phyloP scores from a whole-genome alignment of 2,113 vertebrate species.

The Colius striatus region DNA sequence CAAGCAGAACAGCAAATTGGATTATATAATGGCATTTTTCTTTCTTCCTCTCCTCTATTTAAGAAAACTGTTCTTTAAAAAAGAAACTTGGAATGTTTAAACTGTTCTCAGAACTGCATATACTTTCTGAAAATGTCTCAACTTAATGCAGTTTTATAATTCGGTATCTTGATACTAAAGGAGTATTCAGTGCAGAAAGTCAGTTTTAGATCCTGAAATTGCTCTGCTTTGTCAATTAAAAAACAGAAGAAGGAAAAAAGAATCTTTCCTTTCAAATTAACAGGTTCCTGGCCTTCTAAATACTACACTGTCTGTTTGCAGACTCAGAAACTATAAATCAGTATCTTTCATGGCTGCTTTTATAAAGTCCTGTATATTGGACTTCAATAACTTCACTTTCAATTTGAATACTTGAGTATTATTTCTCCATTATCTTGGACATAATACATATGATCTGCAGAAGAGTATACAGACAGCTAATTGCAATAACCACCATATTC shows the following conservation, averaged over 20 bases:
- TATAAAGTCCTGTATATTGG: not conserved
- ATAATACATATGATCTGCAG: not conserved
- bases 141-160: not conserved
- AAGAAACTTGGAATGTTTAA: not conserved
- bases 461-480: not conserved
- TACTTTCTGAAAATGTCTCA: not conserved
- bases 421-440: not conserved
- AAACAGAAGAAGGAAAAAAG: rapidly evolving
- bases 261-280: not conserved
- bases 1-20: not conserved
- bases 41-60: not conserved
- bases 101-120: not conserved
- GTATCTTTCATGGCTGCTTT: not conserved
- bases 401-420: not conserved
- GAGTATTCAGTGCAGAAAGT: not conserved
- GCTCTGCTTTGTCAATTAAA: not conserved
- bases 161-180: not conserved
- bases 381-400: not conserved
- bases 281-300: not conserved
- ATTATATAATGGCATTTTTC: not conserved
- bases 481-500: not conserved
- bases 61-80: not conserved
- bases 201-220: not conserved
- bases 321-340: not conserved
- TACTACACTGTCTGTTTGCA: not conserved